Base-by-base conservation (phyloP, 2,797 vertebrate genomes). In the Pachyuromys duprasi region DNA sequence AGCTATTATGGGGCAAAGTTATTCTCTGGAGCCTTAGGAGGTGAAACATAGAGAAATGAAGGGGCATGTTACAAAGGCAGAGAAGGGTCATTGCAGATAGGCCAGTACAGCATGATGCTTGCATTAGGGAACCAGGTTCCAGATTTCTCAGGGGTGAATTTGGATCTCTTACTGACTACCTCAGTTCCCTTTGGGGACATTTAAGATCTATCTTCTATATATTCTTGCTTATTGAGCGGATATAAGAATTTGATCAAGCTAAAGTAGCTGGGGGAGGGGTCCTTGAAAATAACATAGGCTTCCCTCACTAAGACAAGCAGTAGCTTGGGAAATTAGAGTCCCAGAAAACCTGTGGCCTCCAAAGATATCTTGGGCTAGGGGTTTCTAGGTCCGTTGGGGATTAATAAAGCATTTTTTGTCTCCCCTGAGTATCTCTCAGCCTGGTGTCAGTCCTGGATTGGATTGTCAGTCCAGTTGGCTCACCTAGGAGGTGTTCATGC, bases 31-130 rank as follows among this genome's bases (percentile, higher is more conserved):
- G 2, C n/a, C 4, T 72, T 72, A 15, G 4, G 0, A 15, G 33
- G 90, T 36, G n/a, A 86, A 57, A 12, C 8, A 26, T 5, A 63
- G 18, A 20, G 4, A 31, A 39, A 7, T 8, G 7, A 53, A 53
- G 63, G 39, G 69, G 13, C 4, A 39, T 60, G 39, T 62, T 82
- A 28, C 89, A 95, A 42, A 90, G 24, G 17, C 39, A 78, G 15
- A 11, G 24, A 5, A 5, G n/a, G 31, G 4, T 24, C 1, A 31
- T 15, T 1, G 18, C 24, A 60, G 9, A 33, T 0, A 0, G 9
- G 6, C 22, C n/a, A 81, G 18, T 3, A 11, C 5, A 42, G 28
- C 18, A 49, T 3, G 4, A 4, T 45, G 4, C 8, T 8, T 17
- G 9, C 5, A 13, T 15, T 17, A 20, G 33, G 14, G 9, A 36